These are phyloP conservation scores for Aegotheles bennettii DNA, from an alignment of 2,113 vertebrate genomes.

Conservation along the genomic window DNA sequence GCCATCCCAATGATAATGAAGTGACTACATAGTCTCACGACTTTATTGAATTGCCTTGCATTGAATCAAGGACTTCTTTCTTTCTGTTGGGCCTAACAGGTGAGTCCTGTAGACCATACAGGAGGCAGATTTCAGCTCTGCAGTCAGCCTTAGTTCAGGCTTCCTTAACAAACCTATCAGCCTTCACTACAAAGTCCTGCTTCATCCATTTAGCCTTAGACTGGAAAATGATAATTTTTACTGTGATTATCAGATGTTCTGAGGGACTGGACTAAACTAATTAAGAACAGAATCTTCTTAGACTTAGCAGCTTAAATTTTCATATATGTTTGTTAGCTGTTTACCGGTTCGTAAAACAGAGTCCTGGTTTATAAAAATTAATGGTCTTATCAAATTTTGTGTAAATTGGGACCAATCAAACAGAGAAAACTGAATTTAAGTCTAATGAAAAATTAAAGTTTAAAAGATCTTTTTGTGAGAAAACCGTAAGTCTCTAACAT, in stretches of 20 bases:
- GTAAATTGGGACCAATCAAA: background rate
- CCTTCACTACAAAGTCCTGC: background rate
- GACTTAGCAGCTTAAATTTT: background rate
- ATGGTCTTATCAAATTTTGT: background rate
- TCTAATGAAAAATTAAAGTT: background rate
- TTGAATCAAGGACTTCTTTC: background rate
- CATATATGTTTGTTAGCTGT: background rate
- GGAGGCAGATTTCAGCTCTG: background rate
- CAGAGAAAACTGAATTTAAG: background rate
- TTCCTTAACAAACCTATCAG: background rate
- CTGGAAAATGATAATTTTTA: background rate
- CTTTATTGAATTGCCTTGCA: background rate
- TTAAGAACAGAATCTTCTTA: background rate
- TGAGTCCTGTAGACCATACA: background rate
- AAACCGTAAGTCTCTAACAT: background rate
- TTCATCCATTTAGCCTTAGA: background rate
- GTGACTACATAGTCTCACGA: background rate
- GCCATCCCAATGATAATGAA: background rate
- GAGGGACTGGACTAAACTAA: background rate
- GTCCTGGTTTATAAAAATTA: background rate
- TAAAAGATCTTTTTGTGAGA: background rate
- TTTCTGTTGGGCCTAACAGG: background rate
- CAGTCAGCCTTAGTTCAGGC: background rate
- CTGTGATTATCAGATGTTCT: background rate
- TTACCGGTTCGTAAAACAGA: background rate